Evolutionary conservation across 2,113 vertebrate species (phyloP), one percentile per base, ranked within the genome.

Genomic region (Cynoglossus semilaevis): DNA sequence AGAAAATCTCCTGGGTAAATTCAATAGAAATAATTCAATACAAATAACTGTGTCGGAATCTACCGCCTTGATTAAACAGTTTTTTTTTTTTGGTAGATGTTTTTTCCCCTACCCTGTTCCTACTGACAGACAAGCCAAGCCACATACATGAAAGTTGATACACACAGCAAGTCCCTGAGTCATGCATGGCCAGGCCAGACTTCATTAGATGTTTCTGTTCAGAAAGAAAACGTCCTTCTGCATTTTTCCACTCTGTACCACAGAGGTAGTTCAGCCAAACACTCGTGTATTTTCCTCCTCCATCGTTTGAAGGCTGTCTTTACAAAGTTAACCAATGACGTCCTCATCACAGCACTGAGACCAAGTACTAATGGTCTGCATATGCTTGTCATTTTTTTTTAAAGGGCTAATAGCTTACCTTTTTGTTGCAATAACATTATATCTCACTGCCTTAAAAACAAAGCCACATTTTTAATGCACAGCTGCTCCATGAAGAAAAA

Each of bases 161-260:
- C 6, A 8, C 52, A 60, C 55, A 56, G 0, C 62, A 46, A 58
- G 73, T 79, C 77, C 82, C 76, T 63, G 63, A 82, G 84, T 78
- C 79, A 51, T 68, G 78, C 81, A 80, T 67, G 78, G 81, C 76
- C 77, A 77, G 50, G n/a, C 64, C 70, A 81, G 82, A 84, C 82
- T 83, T 84, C 86, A 85, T 81, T 81, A 79, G 82, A 76, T 53
- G 72, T 37, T 51, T 80, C 85, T 85, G 84, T 84, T n/a, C n/a
- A 79, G 84, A 87, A 85, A 87, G 82, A 76, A 48, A 65, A 62
- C 42, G 65, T 29, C 43, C 46, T 59, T 64, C 67, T 67, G 71
- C 71, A 69, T 72, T 51, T 67, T 42, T 63, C 57, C n/a, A 43
- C 15, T 63, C 59, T 58, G 74, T 70, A 4, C 65, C 74, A 66